A percentile compares a stretch with the other conserved stretches of the same genome.
Evolutionary conservation across 1,140 invertebrate genomes (phyloP).

Genomic region (Kradibia gibbosae): DNA sequence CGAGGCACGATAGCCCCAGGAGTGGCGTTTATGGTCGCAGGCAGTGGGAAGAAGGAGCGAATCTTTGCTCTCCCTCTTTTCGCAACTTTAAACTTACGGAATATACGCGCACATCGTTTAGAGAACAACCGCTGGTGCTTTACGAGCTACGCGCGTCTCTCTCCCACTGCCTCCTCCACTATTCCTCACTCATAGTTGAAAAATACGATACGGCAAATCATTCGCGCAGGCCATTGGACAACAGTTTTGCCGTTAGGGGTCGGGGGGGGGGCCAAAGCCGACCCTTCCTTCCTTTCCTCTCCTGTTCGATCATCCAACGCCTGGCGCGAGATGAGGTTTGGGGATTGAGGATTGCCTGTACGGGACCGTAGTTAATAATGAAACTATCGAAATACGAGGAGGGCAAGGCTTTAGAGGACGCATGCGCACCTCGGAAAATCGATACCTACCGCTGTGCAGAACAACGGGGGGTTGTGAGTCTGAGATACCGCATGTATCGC

Average conservation of each 20-base stretch:
- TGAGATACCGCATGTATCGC: neutral
- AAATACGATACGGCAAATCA: too few species aligned
- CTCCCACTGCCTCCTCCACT: neutral
- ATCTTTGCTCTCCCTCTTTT: neutral
- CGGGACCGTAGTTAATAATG: neutral
- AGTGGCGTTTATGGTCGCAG: too few species aligned
- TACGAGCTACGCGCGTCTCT: too few species aligned
- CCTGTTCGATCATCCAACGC: neutral
- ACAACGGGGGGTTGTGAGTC: neutral
- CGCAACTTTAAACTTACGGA: too few species aligned
- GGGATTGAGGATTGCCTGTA: neutral
- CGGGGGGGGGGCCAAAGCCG: too few species aligned
- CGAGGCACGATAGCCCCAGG: too few species aligned
- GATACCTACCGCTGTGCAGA: neutral
- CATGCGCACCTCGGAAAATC: conserved; percentile 13
- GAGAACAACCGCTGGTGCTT: neutral
- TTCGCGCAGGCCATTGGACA: too few species aligned
- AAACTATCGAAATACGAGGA: neutral
- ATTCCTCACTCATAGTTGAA: neutral
- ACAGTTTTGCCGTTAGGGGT: too few species aligned
- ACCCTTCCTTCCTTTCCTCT: neutral
- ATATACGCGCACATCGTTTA: too few species aligned
- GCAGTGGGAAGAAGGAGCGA: neutral
- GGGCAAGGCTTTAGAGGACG: neutral
- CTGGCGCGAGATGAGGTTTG: neutral